Percentiles rank a stretch among this genome's conserved stretches.
Evolutionary conservation across 2,888 invertebrate species (phyloP).

Genomic region (Phaedon cochleariae): DNA sequence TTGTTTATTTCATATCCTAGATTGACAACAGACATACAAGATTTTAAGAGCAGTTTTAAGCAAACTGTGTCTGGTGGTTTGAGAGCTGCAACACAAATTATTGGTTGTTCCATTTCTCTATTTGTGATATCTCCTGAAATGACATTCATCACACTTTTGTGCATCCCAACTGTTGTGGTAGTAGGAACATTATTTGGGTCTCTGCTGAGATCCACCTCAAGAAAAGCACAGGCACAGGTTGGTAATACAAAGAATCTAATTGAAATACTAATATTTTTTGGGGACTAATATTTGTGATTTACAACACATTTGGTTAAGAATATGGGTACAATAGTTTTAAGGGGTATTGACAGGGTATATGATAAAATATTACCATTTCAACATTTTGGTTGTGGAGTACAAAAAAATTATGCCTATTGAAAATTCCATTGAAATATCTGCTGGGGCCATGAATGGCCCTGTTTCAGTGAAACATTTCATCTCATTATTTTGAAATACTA

Average conservation of each 20-base stretch:
- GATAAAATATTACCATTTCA: too few relatives aligned
- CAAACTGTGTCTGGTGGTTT: conserved; percentile 92
- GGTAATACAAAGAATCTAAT: neutral
- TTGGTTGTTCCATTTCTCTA: conserved; percentile 79
- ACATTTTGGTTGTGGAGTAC: too few relatives aligned
- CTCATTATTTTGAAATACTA: too few relatives aligned
- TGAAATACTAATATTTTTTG: too few relatives aligned
- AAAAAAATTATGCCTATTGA: too few relatives aligned
- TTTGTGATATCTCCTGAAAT: conserved; percentile 90
- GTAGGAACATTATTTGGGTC: conserved; percentile 87
- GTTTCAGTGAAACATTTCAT: too few relatives aligned
- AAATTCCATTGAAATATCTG: too few relatives aligned
- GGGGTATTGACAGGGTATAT: too few relatives aligned
- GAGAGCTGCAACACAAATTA: conserved; percentile 84
- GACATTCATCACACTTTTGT: conserved; percentile 83
- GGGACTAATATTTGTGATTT: too few relatives aligned
- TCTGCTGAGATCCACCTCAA: conserved; percentile 78
- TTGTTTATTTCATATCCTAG: conserved; percentile 60
- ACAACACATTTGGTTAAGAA: too few relatives aligned
- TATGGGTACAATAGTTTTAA: too few relatives aligned
- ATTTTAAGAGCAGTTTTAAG: conserved; percentile 97
- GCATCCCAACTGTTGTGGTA: conserved; percentile 85
- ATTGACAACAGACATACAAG: conserved; percentile 92
- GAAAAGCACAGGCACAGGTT: conserved; percentile 85
- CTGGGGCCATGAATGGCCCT: too few relatives aligned